Evolutionary conservation across 2,113 vertebrate species (phyloP).

Genomic region (Coreoperca whiteheadi): DNA sequence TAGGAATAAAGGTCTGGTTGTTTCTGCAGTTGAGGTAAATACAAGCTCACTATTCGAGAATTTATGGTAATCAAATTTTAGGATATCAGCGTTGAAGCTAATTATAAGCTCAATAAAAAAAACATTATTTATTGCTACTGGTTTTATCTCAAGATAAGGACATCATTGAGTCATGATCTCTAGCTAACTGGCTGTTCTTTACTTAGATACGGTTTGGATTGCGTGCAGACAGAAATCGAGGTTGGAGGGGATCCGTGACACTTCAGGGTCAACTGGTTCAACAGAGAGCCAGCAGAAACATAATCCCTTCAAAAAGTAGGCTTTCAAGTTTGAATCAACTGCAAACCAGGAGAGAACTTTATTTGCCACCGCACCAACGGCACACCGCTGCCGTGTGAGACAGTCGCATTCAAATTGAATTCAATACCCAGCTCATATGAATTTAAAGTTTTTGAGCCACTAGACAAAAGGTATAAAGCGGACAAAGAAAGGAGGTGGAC

Average conservation of each 20-base stretch:
- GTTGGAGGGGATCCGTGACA: constrained; percentile 4
- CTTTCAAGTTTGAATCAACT: constrained; percentile 39
- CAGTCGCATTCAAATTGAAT: constrained; percentile 26
- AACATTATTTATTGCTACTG: background rate
- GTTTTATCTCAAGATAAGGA: background rate
- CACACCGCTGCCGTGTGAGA: background rate
- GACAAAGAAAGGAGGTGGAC: background rate
- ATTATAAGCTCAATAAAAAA: background rate
- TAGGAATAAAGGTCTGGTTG: background rate
- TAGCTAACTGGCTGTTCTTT: background rate
- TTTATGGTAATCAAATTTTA: background rate
- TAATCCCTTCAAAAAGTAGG: constrained; percentile 28
- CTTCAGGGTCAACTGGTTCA: constrained; percentile 32
- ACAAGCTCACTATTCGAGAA: background rate
- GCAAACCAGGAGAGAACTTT: constrained; percentile 21
- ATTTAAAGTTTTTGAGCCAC: constrained; percentile 19
- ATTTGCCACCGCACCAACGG: constrained; percentile 6
- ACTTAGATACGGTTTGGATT: background rate
- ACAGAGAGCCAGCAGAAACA: constrained; percentile 15
- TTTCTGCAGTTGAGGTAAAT: constrained; percentile 1
- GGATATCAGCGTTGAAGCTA: background rate
- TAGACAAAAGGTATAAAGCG: constrained; percentile 8
- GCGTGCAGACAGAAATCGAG: constrained; percentile 17
- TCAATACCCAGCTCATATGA: constrained; percentile 3
- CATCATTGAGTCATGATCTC: constrained; percentile 10